Base-by-base conservation (phyloP, 2,797 vertebrate genomes). In the Argyrosomus regius region DNA sequence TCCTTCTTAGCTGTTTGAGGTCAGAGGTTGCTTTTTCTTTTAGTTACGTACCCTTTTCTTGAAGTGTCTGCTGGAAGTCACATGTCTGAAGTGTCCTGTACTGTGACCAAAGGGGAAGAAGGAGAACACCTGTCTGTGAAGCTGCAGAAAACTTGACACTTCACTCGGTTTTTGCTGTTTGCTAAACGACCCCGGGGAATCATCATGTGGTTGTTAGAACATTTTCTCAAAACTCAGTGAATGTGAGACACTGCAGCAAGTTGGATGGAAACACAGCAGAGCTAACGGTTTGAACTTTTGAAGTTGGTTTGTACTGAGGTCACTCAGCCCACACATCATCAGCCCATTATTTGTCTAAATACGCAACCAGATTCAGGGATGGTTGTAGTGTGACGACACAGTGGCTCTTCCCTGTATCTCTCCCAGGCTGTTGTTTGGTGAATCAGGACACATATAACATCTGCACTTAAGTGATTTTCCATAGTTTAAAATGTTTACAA, bases 381-480 rank as follows among this genome's bases (percentile, higher is more conserved):
- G 35, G 35, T 84, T 90, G 70, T 77, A 83, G 68, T 57, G 18
- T 11, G 54, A 76, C 52, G 56, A 61, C 54, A 64, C 79, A n/a
- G 20, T 31, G 28, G 49, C 58, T 70, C 72, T 62, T 35, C 75
- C 41, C 62, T 22, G 4, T 41, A 22, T 76, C 45, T 66, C 67
- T 62, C 66, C 24, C 69, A 46, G 50, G 43, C 13, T 83, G 73
- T 78, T 80, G 64, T 84, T 73, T 77, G 43, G 79, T 78, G 78
- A 70, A 59, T 78, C 75, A 58, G 77, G 81, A 61, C 79, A 63
- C 52, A n/a, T 74, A 63, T 54, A 41, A 72, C 69, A 24, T 87
- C 78, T 78, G 54, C 49, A 61, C 50, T 67, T 82, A 78, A 90
- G 87, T 70, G 78, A 85, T 93, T 93, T 94, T 87, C 87, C 87